Percentiles rank a stretch among this genome's conserved stretches.
These are phyloP conservation scores for Ditula angustiorana DNA, from an alignment of 2,888 invertebrate genomes.

Conservation along the genomic window DNA sequence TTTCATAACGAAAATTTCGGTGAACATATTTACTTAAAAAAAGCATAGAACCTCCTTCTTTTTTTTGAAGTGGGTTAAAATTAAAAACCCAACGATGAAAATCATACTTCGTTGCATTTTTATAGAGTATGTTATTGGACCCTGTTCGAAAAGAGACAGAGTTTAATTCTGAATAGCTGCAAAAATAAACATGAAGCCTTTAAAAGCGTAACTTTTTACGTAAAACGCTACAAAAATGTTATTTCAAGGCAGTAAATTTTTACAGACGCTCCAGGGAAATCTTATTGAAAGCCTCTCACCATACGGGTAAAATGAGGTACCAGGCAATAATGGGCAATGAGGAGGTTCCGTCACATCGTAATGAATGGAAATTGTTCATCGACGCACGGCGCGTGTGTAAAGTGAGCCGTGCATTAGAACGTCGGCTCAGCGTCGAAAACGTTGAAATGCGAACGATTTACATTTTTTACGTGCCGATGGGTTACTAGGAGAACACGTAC, in stretches of 20 bases:
- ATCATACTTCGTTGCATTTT: no score
- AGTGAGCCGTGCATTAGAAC: constrained; percentile 60
- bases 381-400: constrained; percentile 51
- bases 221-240: constrained; percentile 15
- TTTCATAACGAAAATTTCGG: no score
- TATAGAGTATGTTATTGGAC: background rate
- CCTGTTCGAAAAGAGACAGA: background rate
- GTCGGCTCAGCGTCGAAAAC: constrained; percentile 48
- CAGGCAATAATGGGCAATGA: constrained; percentile 47
- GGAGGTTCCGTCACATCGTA: constrained; percentile 39
- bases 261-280: constrained; percentile 28
- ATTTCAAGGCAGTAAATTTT: constrained; percentile 18
- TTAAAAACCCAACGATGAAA: no score
- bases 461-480: constrained; percentile 54
- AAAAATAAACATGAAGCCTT: background rate
- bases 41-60: no score
- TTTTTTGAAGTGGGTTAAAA: no score
- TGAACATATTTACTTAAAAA: no score
- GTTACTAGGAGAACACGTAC: background rate
- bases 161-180: background rate
- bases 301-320: constrained; percentile 41
- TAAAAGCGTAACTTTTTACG: constrained; percentile 16
- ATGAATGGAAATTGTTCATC: constrained; percentile 56
- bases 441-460: constrained; percentile 57
- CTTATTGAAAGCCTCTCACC: constrained; percentile 28